Base-by-base conservation (phyloP, 2,888 invertebrate genomes). In the Beris morrisii region DNA sequence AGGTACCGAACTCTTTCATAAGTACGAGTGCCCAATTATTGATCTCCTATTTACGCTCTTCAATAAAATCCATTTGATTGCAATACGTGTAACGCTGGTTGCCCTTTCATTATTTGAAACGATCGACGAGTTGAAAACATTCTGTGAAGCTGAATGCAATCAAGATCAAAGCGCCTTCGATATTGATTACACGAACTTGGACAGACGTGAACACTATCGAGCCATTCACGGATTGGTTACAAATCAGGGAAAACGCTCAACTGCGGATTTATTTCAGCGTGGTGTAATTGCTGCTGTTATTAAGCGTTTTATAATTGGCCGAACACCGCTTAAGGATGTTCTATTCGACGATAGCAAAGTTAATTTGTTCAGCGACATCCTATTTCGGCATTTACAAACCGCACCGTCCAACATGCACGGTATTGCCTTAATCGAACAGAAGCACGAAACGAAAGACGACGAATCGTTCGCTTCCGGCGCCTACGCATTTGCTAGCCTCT, bases 351-450 rank as follows among this genome's bases (percentile, higher is more conserved):
- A 83, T 15, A 74, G 77, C 4, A 77, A 77, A 0, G 74, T 78
- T 2, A 77, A 83, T 44, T 83, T 76, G 69, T 86, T 73, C 12
- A 88, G 88, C 31, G 87, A 87, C 9, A 78, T 89, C 28, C 75
- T 95, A 45, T 82, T 94, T 66, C 83, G 85, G 46, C 93, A 94
- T 78, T 83, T 90, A 68, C 92, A 92, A 82, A 92, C 91, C 64
- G 86, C 90, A 69, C 88, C 94, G 0, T 91, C 90, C 67, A 96
- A 96, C 79, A 91, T 91, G 81, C 95, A 95, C 77, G 88, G 89
- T 64, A 85, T 93, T 52, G 85, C 87, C 67, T 84, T 88, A 64
- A 83, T 84, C 52, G 80, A 81, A 53, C 80, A 82, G 64, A 78
- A 77, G 15, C 56, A 64, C 12, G 84, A 84, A 6, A 76, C 76